Conservation (phyloP, 1,140 invertebrate genomes). For the Teleogryllus occipitalis region DNA sequence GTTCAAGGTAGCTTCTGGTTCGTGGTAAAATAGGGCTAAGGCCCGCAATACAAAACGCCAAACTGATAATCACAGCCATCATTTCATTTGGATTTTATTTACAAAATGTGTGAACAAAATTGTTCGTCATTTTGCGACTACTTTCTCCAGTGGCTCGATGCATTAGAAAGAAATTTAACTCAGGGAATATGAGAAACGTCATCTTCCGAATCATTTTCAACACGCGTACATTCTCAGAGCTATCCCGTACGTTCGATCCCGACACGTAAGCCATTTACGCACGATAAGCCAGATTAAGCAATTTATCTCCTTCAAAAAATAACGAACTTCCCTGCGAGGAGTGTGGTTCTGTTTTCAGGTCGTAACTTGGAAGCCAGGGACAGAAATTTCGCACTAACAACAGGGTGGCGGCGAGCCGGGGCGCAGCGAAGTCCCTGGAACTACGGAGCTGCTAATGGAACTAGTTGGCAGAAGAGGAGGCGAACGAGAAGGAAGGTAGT, state of each 20-base stretch:
- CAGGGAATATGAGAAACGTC: not conserved
- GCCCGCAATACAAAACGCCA: not conserved
- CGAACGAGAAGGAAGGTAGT: not conserved
- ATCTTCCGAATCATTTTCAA: not conserved
- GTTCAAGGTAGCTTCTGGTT: not conserved
- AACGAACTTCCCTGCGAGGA: not conserved
- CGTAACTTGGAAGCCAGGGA: not conserved
- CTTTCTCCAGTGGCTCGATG: too few relatives aligned
- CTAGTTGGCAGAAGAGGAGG: not conserved
- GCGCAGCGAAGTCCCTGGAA: not conserved
- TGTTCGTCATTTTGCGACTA: not conserved
- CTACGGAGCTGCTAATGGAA: not conserved
- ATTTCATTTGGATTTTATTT: not conserved
- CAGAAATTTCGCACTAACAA: not conserved
- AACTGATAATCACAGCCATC: not conserved
- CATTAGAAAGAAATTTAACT: not conserved
- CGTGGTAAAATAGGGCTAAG: not conserved
- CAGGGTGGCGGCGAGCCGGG: not conserved
- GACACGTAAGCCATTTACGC: not conserved
- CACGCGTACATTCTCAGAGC: not conserved
- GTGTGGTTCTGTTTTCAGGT: not conserved
- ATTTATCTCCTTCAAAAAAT: not conserved
- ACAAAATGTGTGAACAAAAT: not conserved
- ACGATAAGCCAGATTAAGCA: conserved; percentile 4
- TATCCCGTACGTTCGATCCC: not conserved